Evolutionary conservation across 2,888 invertebrate species (phyloP).

Genomic region (Seira ritae): DNA sequence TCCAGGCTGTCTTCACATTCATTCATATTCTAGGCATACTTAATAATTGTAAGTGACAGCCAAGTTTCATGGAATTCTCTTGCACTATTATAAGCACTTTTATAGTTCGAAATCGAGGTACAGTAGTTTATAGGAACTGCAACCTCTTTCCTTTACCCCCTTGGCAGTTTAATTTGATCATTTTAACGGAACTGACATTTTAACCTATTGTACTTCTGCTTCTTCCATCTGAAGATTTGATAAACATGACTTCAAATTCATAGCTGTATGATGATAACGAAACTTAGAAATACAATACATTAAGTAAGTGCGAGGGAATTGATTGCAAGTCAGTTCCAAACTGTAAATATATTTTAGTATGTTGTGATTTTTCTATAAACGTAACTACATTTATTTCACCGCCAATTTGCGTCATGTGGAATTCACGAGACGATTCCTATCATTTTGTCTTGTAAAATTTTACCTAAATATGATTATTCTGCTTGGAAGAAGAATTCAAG

Average conservation of each 20-base stretch:
- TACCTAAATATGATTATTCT: too few species aligned
- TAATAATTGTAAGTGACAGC: constrained; percentile 4
- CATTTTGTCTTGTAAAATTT: neutral
- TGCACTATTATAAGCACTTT: constrained; percentile 2
- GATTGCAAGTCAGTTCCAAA: constrained; percentile 8
- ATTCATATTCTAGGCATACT: constrained; percentile 36
- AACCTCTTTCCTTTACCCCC: constrained; percentile 15
- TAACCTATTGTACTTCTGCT: constrained; percentile 22
- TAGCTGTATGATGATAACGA: neutral
- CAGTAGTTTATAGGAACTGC: neutral
- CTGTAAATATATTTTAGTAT: constrained; percentile 13
- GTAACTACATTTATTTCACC: neutral
- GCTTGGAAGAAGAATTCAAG: too few species aligned
- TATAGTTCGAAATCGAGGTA: neutral
- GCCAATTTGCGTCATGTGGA: neutral
- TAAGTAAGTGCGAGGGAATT: neutral
- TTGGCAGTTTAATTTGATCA: constrained; percentile 15
- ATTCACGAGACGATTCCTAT: neutral
- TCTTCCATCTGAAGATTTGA: constrained; percentile 23
- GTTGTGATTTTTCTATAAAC: constrained; percentile 29
- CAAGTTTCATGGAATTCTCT: constrained; percentile 16
- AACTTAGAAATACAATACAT: neutral
- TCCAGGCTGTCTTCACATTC: constrained; percentile 47
- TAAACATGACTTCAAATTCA: neutral
- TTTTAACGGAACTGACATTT: constrained; percentile 37